Percentiles rank a stretch among this genome's conserved stretches.
Conservation (phyloP, 2,797 vertebrate species). For the Myotis pilosus region DNA sequence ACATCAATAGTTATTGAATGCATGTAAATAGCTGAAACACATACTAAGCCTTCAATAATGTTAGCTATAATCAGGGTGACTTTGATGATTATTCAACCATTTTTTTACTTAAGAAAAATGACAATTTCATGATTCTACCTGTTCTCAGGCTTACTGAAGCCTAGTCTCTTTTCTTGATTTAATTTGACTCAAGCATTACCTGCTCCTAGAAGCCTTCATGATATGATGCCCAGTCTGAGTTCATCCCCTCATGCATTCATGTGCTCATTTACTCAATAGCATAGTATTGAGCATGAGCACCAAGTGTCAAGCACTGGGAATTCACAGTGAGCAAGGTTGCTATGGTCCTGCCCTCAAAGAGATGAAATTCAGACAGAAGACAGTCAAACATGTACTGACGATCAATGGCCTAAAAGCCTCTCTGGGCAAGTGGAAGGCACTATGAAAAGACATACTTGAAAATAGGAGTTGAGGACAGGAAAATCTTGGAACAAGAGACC, state of each 20-base stretch:
- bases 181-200: background rate
- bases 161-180: background rate
- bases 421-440: background rate
- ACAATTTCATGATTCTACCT: background rate
- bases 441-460: background rate
- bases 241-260: too few relatives aligned
- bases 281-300: fast-evolving
- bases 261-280: background rate
- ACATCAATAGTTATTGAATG: background rate
- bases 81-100: background rate
- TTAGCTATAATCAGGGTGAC: background rate
- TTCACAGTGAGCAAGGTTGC: background rate
- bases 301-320: background rate
- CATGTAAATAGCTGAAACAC: background rate
- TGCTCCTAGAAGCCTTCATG: background rate
- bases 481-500: background rate
- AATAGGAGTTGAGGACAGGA: background rate
- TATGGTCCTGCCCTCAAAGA: background rate
- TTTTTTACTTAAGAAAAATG: background rate
- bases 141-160: background rate
- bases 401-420: background rate
- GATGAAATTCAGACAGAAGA: background rate
- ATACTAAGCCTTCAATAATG: background rate
- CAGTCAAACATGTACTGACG: background rate
- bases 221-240: background rate